These are phyloP conservation scores for Fragum whitleyi DNA, from an alignment of 2,888 invertebrate species.

Conservation along the genomic window DNA sequence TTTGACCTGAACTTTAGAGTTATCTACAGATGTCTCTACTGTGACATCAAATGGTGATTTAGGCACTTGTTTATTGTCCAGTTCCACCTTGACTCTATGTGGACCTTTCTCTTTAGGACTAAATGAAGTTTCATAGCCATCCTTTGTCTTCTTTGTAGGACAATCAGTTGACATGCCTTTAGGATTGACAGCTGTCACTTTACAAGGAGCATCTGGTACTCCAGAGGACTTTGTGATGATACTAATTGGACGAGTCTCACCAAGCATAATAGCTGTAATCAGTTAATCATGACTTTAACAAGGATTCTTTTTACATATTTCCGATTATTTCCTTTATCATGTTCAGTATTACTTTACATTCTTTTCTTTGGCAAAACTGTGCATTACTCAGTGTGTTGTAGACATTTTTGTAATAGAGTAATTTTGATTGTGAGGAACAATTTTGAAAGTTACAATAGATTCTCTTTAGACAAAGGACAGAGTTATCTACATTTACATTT, in stretches of 20 bases:
- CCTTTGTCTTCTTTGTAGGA: conserved; percentile 91
- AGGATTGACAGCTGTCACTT: conserved; percentile 78
- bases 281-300: neutral
- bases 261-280: conserved; percentile 58
- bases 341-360: no score
- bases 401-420: no score
- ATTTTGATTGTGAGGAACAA: no score
- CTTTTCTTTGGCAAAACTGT: no score
- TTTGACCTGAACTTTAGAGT: conserved; percentile 48
- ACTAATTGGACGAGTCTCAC: conserved; percentile 59
- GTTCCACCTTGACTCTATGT: conserved; percentile 83
- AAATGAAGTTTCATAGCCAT: conserved; percentile 87
- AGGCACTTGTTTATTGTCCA: conserved; percentile 82
- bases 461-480: no score
- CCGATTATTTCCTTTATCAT: no score
- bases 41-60: conserved; percentile 81
- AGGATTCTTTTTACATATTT: no score
- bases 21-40: conserved; percentile 87
- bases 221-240: conserved; percentile 67
- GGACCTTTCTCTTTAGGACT: conserved; percentile 84
- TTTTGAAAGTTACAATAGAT: no score
- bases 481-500: no score
- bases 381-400: no score
- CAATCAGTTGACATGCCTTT: conserved; percentile 88
- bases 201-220: conserved; percentile 65